Base-by-base conservation (phyloP, 2,113 vertebrate species). In the Casuarius casuarius region DNA sequence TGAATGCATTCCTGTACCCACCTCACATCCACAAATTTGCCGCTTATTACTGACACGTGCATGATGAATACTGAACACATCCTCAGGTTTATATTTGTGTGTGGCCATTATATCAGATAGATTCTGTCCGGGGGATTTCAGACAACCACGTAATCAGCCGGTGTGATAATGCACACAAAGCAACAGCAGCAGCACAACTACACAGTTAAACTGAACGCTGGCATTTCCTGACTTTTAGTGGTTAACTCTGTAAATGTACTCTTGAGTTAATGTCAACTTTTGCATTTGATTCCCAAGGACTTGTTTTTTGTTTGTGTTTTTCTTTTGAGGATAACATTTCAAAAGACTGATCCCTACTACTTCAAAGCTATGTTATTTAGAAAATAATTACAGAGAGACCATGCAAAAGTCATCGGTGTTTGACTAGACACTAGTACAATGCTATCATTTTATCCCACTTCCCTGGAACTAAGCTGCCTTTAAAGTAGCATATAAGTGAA, bases 321-420 rank as follows among this genome's bases (percentile, higher is more conserved):
- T 73, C 82, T 54, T 75, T 78, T 68, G 70, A 87, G 71, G 28
- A 87, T 79, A 94, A 81, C 28, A 42, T 92, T 89, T 89, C 77
- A 84, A 76, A 95, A 79, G 28, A 48, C 65, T 89, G 81, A 95
- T 75, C 52, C 26, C 42, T 81, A 54, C 44, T 63, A 26, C 46
- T 92, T 84, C 4, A 1, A 84, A 90, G 51, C 38, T 81, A 5
- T 51, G 25, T 31, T 82, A 54, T 63, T 91, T 79, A 58, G 56
- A 66, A n/a, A 87, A 66, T n/a, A 79, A 82, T 87, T 92, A 89
- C 28, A 79, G 48, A 91, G 48, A 42, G 81, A 68, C 31, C 58
- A 62, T 28, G 25, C 19, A 91, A 85, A 38, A 2, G 18, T 33
- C 58, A 17, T 38, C 68, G 84, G 9, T 38, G 42, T 48, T 92